Percentiles rank a stretch among this genome's conserved stretches.
phyloP scores from a whole-genome alignment of 2,113 vertebrate species.

The Barnardius zonarius region DNA sequence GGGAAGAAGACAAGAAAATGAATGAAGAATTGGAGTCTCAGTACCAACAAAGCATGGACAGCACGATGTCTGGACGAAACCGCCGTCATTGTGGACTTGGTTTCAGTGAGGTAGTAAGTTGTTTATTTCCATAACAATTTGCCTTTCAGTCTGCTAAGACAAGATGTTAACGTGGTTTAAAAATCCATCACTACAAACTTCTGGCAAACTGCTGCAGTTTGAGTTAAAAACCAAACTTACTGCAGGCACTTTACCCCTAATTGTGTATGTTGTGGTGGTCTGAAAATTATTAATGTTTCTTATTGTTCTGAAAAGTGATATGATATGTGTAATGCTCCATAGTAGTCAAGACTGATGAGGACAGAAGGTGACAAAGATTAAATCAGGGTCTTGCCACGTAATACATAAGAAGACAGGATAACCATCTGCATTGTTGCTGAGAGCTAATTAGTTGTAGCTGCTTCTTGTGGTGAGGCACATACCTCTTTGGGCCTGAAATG shows the following conservation, averaged over 20 bases:
- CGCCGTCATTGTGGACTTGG: constrained; percentile 92
- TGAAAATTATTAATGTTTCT: not conserved
- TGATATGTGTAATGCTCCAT: not conserved
- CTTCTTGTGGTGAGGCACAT: not conserved
- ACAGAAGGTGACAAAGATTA: not conserved
- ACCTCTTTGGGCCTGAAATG: not conserved
- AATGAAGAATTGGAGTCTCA: constrained; percentile 90
- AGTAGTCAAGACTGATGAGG: not conserved
- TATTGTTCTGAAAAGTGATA: not conserved
- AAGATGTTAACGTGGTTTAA: not conserved
- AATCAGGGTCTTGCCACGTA: not conserved
- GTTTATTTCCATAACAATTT: not conserved
- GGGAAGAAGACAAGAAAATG: constrained; percentile 90
- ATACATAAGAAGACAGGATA: not conserved
- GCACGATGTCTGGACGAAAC: constrained; percentile 89
- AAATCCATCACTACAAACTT: not conserved
- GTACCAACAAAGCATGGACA: constrained; percentile 94
- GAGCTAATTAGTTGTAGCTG: not conserved
- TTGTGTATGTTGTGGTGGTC: not conserved
- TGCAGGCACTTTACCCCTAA: not conserved
- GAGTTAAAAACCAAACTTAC: not conserved
- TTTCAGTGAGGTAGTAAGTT: constrained; percentile 87
- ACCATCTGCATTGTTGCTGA: not conserved
- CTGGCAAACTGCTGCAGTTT: not conserved
- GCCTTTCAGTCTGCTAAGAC: not conserved